phyloP scores from a whole-genome alignment of 2,888 invertebrate species.

The Herminia tarsipennalis region DNA sequence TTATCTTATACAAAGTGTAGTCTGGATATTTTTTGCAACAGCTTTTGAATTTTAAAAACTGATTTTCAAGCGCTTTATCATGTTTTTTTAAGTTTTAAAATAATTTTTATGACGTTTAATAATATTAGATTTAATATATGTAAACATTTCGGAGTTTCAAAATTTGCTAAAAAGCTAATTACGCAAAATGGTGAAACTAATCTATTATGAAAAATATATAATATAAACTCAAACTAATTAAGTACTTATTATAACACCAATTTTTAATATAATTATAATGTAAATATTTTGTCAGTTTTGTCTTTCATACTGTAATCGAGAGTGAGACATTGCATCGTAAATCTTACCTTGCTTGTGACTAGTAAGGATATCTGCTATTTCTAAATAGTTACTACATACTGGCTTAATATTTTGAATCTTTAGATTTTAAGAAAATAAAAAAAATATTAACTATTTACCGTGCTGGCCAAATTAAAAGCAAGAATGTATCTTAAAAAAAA shows the following conservation, averaged over 20 bases:
- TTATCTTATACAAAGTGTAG: no score
- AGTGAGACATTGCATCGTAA: slow-evolving; percentile 46
- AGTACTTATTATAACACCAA: slow-evolving; percentile 33
- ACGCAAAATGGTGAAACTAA: no score
- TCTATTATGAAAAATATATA: no score
- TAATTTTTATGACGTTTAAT: no score
- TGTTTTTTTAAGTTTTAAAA: no score
- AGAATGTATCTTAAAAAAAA: no score
- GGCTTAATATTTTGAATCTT: slow-evolving; percentile 34
- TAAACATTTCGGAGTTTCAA: no score
- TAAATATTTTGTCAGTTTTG: slow-evolving; percentile 40
- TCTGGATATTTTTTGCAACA: no score
- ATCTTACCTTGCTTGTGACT: slow-evolving; percentile 40
- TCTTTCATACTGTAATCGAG: slow-evolving; percentile 37
- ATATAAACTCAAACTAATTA: slow-evolving; percentile 1
- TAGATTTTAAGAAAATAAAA: slow-evolving; percentile 31
- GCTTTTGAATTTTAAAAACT: no score
- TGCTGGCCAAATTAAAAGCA: slow-evolving; percentile 16
- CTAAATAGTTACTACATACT: slow-evolving; percentile 23
- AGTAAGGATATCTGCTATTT: slow-evolving; percentile 23
- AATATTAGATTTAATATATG: no score
- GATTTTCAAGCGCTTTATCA: no score
- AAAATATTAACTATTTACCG: slow-evolving; percentile 6
- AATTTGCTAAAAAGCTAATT: no score
- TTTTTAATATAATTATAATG: slow-evolving; percentile 25